Percentiles rank a stretch among this genome's conserved stretches.
Conservation (phyloP, 2,797 vertebrate species). For the Anguilla anguilla region DNA sequence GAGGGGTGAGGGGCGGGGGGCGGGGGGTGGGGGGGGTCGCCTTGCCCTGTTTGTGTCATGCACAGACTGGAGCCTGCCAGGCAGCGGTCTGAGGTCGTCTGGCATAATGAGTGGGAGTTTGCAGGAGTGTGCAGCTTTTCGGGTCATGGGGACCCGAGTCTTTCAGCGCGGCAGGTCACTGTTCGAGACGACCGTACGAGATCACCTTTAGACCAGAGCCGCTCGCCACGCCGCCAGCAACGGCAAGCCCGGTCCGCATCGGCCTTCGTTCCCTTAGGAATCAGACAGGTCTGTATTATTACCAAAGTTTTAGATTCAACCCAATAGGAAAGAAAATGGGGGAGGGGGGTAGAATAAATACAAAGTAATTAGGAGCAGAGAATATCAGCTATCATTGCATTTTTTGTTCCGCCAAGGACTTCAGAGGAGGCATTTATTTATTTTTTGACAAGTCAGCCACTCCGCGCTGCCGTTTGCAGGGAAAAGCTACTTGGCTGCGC, state of each 20-base stretch:
- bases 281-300: background rate
- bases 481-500: constrained; percentile 4
- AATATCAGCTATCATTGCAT: constrained; percentile 62
- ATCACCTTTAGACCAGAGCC: background rate
- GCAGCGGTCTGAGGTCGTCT: background rate
- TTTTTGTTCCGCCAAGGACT: constrained; percentile 33
- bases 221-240: constrained; percentile 23
- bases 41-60: background rate
- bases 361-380: constrained; percentile 72
- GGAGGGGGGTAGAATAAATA: constrained; percentile 67
- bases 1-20: background rate
- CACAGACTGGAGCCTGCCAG: background rate
- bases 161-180: background rate
- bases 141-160: background rate
- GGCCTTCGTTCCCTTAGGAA: background rate
- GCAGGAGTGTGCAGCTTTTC: background rate
- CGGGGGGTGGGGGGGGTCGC: background rate
- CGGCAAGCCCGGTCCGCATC: background rate
- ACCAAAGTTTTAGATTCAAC: background rate
- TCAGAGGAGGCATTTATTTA: constrained; percentile 47
- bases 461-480: background rate
- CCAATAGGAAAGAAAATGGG: constrained; percentile 12
- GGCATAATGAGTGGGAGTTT: background rate
- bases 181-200: background rate
- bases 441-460: constrained; percentile 42